Base-by-base conservation (phyloP, 2,888 invertebrate species). In the Glaucopsyche alexis region DNA sequence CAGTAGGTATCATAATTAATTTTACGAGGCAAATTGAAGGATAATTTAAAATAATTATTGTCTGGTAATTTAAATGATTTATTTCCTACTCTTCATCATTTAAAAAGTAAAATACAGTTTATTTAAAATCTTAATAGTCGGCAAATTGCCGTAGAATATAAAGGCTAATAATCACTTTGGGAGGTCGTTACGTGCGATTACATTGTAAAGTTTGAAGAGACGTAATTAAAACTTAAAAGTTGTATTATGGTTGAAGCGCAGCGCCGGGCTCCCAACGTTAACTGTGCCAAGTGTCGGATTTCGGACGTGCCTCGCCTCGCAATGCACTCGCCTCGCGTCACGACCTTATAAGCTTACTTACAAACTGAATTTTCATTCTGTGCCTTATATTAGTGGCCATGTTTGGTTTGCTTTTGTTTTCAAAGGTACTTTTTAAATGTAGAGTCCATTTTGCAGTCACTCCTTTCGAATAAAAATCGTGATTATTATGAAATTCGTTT, bases 171-270 rank as follows among this genome's bases (percentile, higher is more conserved):
- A 76, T 75, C 74, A 76, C 75, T 76, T 75, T 60, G 72, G 73
- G 66, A 60, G 60, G 74, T 74, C 60, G 72, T 74, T 76, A 74
- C 74, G 73, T 76, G 76, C 75, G 76, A 75, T 82, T 80, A 80
- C 77, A 77, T 80, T 75, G 75, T 80, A 81, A 84, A 85, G 83
- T 84, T 85, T 85, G 80, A 81, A 81, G 82, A 83, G 79, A 81
- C 83, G 89, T 90, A 91, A 92, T 91, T 91, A 92, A 92, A 91
- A 90, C 87, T 91, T 87, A 86, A 87, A 90, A 87, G 84, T 89
- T 87, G 82, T 87, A 87, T 88, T 87, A 89, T 82, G 82, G 85
- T 79, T 75, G 81, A 80, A 82, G 82, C 83, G 73, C 83, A 81
- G 83, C 80, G 77, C 77, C 79, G 75, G 79, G 78, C 47, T 0